Base-by-base conservation (phyloP, 2,797 vertebrate genomes). In the Pseudomugil gertrudae region DNA sequence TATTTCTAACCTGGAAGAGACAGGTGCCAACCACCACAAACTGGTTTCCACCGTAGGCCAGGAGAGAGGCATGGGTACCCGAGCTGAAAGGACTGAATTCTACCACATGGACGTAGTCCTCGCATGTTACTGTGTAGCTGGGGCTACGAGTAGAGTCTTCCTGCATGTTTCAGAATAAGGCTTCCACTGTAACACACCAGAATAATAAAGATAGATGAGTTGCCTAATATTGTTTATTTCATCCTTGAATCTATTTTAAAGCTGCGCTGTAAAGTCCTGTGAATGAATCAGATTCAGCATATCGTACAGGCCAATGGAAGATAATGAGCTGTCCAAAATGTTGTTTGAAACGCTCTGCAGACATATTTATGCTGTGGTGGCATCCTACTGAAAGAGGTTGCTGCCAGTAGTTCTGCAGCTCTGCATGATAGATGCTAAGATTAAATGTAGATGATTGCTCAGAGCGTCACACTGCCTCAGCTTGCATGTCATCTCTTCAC, bases 81-180 rank as follows among this genome's bases (percentile, higher is more conserved):
- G 92, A 94, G 57, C 95, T 94, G 86, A 96, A 98, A 0, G 96
- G 97, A 87, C 92, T 98, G 91, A 99, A 98, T 87, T 98, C 96
- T 65, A 98, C 97, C 76, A 97, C 95, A 0, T 97, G 95, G 9
- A 99, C 96, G 9, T 95, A 96, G 87, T 96, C 96, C 52, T 98
- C 96, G n/a, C 97, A 98, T 1, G 95, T 77, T 80, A 98, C 95
- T 0, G 95, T 95, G 89, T 99, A 98, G 55, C 90, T 91, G 70
- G 95, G 92, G 59, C 87, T 93, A 78, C 92, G 95, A 51, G 91
- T 84, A 0, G 84, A 75, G 62, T 96, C 95, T 68, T 95, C 95
- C 86, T 96, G 96, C 95, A 97, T 96, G 73, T 50, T 38, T 59
- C 17, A 40, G 51, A 59, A 51, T 53, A 56, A 53, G 76, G 85